Evolutionary conservation across 2,797 vertebrate genomes (phyloP).

Genomic region (Hydrocynus forskahlii): DNA sequence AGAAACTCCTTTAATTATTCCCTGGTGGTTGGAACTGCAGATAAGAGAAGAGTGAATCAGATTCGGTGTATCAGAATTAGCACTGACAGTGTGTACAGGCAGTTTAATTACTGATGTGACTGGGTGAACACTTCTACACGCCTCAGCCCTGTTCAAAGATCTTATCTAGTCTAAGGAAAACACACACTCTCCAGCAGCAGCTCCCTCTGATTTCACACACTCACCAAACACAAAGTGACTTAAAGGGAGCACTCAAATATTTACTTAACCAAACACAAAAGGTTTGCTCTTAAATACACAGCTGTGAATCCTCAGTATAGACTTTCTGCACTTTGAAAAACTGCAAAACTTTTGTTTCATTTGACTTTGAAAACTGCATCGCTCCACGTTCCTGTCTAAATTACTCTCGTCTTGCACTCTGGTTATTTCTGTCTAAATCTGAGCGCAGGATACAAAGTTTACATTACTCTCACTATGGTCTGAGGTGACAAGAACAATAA

Average conservation of each 20-base stretch:
- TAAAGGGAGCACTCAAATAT: conserved; percentile 74
- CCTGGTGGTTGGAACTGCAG: not conserved
- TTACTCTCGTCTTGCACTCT: not conserved
- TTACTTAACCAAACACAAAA: conserved; percentile 61
- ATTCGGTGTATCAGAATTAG: conserved; percentile 28
- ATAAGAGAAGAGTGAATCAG: not conserved
- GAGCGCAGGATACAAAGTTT: conserved; percentile 7
- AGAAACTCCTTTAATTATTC: not conserved
- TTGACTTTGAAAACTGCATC: conserved; percentile 50
- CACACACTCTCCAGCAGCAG: conserved; percentile 42
- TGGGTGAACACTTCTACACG: conserved; percentile 42
- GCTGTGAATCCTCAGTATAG: conserved; percentile 39
- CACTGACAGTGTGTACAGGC: conserved; percentile 41
- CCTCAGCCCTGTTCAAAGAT: conserved; percentile 62
- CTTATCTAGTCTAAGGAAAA: conserved; percentile 71
- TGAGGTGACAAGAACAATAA: conserved; percentile 47
- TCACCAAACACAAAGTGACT: conserved; percentile 67
- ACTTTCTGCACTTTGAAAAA: not conserved
- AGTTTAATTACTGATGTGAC: conserved; percentile 57
- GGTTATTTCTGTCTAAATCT: conserved; percentile 29
- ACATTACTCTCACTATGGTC: conserved; percentile 25
- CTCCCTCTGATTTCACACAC: conserved; percentile 59
- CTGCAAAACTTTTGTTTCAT: conserved; percentile 9
- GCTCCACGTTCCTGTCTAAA: conserved; percentile 10
- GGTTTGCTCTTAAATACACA: conserved; percentile 48